These are phyloP conservation scores for Halichondria panicea DNA, from an alignment of 37 sponge, comb jelly and placozoan genomes.

Conservation along the genomic window DNA sequence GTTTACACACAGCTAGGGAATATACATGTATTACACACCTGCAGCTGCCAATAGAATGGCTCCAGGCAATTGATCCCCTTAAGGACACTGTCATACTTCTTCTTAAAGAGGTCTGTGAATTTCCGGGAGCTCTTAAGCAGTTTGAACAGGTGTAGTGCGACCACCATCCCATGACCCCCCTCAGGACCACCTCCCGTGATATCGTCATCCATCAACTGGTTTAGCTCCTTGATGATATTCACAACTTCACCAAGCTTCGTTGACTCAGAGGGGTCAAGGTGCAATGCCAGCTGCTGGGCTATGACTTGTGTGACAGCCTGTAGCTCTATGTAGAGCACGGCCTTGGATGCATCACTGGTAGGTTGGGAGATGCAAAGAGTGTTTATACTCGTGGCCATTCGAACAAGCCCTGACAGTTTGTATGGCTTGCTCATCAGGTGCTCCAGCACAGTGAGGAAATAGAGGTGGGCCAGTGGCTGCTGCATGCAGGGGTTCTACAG, in stretches of 20 bases:
- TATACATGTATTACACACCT: no score
- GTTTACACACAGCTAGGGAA: no score
- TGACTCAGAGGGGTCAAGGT: not conserved
- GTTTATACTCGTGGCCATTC: not conserved
- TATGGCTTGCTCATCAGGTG: slow-evolving; percentile 38
- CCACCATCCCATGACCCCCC: slow-evolving; percentile 55
- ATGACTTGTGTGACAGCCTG: slow-evolving; percentile 73
- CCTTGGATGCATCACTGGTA: slow-evolving; percentile 9
- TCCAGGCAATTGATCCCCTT: slow-evolving; percentile 27
- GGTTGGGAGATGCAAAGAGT: not conserved
- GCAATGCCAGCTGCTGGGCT: slow-evolving; percentile 23
- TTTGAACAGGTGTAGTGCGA: slow-evolving; percentile 53
- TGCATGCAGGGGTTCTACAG: slow-evolving; percentile 58
- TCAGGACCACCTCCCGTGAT: slow-evolving; percentile 49
- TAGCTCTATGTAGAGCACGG: slow-evolving; percentile 64
- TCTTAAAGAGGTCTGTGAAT: slow-evolving; percentile 34
- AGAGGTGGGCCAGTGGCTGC: slow-evolving; percentile 76
- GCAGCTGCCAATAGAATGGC: slow-evolving; percentile 7
- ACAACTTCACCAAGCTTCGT: not conserved
- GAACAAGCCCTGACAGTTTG: slow-evolving; percentile 1
- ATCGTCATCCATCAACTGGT: slow-evolving; percentile 37
- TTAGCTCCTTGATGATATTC: not conserved
- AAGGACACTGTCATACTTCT: not conserved
- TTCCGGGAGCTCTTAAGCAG: slow-evolving; percentile 41
- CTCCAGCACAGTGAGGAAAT: slow-evolving; percentile 69